Base-by-base conservation (phyloP, 92 coral and sea anemone species). In the Parazoanthus atlanticus region DNA sequence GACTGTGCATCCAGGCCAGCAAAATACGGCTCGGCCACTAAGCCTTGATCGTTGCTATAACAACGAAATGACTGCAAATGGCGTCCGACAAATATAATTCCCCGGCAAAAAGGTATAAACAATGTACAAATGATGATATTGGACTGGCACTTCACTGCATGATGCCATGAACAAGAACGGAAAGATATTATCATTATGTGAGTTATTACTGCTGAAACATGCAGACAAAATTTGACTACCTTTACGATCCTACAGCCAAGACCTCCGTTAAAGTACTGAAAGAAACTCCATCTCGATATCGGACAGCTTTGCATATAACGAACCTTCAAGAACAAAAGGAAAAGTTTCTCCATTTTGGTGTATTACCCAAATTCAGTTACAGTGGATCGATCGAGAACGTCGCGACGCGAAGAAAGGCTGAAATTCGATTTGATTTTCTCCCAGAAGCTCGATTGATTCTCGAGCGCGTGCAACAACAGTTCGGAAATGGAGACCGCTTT, bases 381-480 rank as follows among this genome's bases (percentile, higher is more conserved):
- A 95, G 90, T 34, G 92, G 94, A 6, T 78, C 96, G 36, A 90
- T 90, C 79, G 97, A 93, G 79, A 80, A 86, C 78, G 87, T 86
- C n/a, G 89, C 89, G 10, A 92, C 56, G n/a, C 92, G 91, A 87
- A 81, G 34, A 46, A 94, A 97, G 46, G 92, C 96, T 13, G 91
- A 90, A 40, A 93, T 97, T 61, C 94, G 98, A 40, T 95, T 93
- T 30, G 98, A 97, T 30, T 93, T 97, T 75, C 90, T 95, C 3
- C 94, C 93, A 47, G 99, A 97, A 86, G 98, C 99, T 8, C 93
- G 91, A 36, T 73, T 91, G 40, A 90, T 97, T 80, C 89, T 97
- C 1, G 99, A 97, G 80, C 94, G 93, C 74, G 98, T 97, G 71
- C 95, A 95, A 43, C 94, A 93, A 66, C 89, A 92, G 47, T 97